Conservation (phyloP, 2,113 vertebrate species). For the Epinephelus lanceolatus region DNA sequence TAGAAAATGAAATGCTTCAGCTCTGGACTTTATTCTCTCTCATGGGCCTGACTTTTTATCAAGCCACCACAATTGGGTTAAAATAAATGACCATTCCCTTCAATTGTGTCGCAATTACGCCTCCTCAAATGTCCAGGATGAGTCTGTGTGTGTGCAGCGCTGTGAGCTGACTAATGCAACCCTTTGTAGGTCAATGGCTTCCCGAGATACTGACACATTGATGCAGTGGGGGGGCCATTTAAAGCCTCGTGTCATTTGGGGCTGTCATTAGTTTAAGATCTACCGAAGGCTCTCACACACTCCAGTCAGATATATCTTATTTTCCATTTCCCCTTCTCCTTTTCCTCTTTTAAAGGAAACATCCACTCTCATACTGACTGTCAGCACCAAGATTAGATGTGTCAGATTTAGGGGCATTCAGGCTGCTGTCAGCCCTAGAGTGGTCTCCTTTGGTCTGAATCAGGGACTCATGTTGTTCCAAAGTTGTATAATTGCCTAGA, state of each 20-base stretch:
- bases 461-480: too few relatives aligned
- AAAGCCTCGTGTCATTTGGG: background rate
- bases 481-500: too few relatives aligned
- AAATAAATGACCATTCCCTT: slow-evolving; percentile 2
- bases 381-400: background rate
- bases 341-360: background rate
- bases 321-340: background rate
- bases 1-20: too few relatives aligned
- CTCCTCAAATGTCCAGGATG: background rate
- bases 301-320: too few relatives aligned
- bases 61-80: background rate
- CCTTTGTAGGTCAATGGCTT: background rate
- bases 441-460: too few relatives aligned
- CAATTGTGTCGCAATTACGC: slow-evolving; percentile 18
- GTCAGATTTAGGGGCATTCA: too few relatives aligned
- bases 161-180: background rate
- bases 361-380: background rate
- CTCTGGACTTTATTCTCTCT: too few relatives aligned
- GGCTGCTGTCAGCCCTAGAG: too few relatives aligned
- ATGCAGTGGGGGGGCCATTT: background rate
- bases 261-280: background rate
- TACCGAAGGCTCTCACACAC: background rate
- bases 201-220: background rate
- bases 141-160: too few relatives aligned
- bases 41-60: too few relatives aligned